A percentile compares a stretch with the other conserved stretches of the same genome.
Evolutionary conservation across 2,797 vertebrate genomes (phyloP).

Genomic region (Moxostoma hubbsi): DNA sequence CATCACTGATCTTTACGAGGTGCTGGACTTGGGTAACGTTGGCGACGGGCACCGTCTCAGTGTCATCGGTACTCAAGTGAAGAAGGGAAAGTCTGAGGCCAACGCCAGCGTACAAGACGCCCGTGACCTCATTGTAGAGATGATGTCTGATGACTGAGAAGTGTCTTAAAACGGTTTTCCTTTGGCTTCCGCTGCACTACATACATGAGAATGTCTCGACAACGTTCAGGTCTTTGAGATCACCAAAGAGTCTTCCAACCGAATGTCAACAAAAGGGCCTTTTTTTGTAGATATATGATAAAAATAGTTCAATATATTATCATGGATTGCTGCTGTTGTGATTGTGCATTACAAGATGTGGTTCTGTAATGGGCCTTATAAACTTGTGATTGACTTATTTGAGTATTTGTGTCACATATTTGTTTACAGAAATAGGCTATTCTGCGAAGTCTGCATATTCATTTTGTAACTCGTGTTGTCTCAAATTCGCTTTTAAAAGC

Average conservation of each 20-base stretch:
- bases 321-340: not conserved
- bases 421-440: not conserved
- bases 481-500: not conserved
- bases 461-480: not conserved
- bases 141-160: slow-evolving; percentile 68
- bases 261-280: not conserved
- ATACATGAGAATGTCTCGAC: not conserved
- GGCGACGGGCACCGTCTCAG: slow-evolving; percentile 82
- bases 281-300: not conserved
- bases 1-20: slow-evolving; percentile 90
- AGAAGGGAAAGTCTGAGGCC: slow-evolving; percentile 72
- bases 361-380: not conserved
- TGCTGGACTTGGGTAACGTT: slow-evolving; percentile 63
- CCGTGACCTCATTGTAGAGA: slow-evolving; percentile 85
- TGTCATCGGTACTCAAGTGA: slow-evolving; percentile 86
- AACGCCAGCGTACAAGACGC: slow-evolving; percentile 84
- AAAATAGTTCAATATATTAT: not conserved
- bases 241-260: slow-evolving; percentile 41
- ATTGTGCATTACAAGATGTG: not conserved
- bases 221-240: slow-evolving; percentile 8
- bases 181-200: not conserved
- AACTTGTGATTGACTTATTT: not conserved
- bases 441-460: not conserved
- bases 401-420: slow-evolving; percentile 5
- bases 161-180: not conserved